A percentile compares a stretch with the other conserved stretches of the same genome.
Conservation (phyloP, 2,797 vertebrate genomes). For the Danio tinwini region DNA sequence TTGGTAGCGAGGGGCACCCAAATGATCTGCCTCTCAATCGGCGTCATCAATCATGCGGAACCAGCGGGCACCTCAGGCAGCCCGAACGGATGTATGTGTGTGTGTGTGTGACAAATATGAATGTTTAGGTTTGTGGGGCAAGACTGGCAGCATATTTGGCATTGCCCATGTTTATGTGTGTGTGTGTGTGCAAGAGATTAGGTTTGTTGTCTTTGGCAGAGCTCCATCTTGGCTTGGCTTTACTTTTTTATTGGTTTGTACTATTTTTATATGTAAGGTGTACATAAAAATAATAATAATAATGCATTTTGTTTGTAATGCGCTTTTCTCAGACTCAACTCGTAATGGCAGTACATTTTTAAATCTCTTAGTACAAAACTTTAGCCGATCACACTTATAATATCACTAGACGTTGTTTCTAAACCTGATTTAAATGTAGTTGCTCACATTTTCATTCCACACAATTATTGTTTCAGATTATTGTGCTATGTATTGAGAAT, state of each 20-base stretch:
- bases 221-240: conserved; percentile 36
- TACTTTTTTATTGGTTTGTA: conserved; percentile 1
- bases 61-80: conserved; percentile 79
- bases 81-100: conserved; percentile 63
- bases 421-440: too few relatives aligned
- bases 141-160: conserved; percentile 56
- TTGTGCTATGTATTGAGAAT: too few relatives aligned
- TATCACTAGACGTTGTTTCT: too few relatives aligned
- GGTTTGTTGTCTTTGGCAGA: conserved; percentile 42
- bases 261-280: too few relatives aligned
- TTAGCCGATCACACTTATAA: too few relatives aligned
- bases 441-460: too few relatives aligned
- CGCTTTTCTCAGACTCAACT: too few relatives aligned
- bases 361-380: too few relatives aligned
- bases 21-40: conserved; percentile 82
- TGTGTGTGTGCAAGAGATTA: conserved; percentile 16
- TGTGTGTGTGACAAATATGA: conserved; percentile 66
- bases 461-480: too few relatives aligned
- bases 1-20: conserved; percentile 82
- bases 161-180: conserved; percentile 37
- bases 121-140: conserved; percentile 64
- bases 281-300: too few relatives aligned
- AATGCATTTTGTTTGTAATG: too few relatives aligned
- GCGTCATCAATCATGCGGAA: conserved; percentile 83
- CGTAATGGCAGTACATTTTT: too few relatives aligned